Conservation (phyloP, 1,140 invertebrate genomes). For the Subanguina moxae region DNA sequence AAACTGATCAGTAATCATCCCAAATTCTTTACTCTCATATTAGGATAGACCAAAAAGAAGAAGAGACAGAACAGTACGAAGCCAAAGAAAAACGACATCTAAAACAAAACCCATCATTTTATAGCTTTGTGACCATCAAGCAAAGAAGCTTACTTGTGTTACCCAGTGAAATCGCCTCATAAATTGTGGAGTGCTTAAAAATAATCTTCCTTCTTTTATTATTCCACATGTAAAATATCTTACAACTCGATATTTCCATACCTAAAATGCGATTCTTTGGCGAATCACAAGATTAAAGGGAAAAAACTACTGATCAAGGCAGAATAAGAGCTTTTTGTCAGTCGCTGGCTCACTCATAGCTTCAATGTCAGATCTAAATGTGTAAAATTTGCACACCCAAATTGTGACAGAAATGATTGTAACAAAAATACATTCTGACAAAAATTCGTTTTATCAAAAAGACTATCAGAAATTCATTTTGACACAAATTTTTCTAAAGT, state of each 20-base stretch:
- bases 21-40: conserved; percentile 24
- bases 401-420: too few species aligned
- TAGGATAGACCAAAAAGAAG: conserved; percentile 57
- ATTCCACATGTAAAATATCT: too few species aligned
- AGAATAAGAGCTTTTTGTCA: background rate
- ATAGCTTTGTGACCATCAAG: background rate
- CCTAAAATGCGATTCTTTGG: too few species aligned
- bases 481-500: too few species aligned
- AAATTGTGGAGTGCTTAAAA: conserved; percentile 42
- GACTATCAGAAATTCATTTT: too few species aligned
- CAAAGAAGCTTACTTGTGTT: conserved; percentile 7
- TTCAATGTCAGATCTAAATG: background rate
- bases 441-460: too few species aligned
- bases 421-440: too few species aligned
- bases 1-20: background rate
- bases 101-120: conserved; percentile 8
- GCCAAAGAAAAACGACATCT: conserved; percentile 58
- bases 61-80: conserved; percentile 57
- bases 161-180: conserved; percentile 58
- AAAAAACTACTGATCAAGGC: background rate
- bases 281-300: too few species aligned
- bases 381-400: too few species aligned
- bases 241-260: conserved; percentile 1
- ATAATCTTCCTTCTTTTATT: conserved; percentile 25
- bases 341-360: background rate